These are phyloP conservation scores for Anthoscopus minutus DNA, from an alignment of 2,113 vertebrate genomes.

Conservation along the genomic window DNA sequence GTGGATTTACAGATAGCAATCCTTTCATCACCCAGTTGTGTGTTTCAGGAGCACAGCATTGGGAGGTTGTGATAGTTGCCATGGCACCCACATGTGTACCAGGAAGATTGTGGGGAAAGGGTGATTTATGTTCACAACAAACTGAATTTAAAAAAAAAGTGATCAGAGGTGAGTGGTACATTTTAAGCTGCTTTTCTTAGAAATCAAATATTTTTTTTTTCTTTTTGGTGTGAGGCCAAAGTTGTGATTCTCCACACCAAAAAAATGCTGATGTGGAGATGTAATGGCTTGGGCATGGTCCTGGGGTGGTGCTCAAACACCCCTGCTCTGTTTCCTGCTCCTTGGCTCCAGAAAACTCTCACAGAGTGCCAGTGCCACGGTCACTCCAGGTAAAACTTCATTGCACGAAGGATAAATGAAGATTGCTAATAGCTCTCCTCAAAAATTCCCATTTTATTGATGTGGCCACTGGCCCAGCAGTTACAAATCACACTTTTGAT, in stretches of 20 bases:
- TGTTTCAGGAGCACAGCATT: slow-evolving; percentile 20
- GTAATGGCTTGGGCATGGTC: background rate
- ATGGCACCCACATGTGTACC: slow-evolving; percentile 34
- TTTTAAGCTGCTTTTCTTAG: background rate
- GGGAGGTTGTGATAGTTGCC: slow-evolving; percentile 32
- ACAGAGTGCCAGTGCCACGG: background rate
- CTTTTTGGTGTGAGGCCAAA: background rate
- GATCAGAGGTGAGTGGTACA: background rate
- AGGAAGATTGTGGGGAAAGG: background rate
- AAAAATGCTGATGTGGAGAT: background rate
- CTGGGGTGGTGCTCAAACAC: background rate
- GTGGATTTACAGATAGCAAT: slow-evolving; percentile 22
- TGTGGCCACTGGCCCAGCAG: background rate
- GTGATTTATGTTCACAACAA: slow-evolving; percentile 31
- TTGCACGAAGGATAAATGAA: background rate
- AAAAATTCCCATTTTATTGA: background rate
- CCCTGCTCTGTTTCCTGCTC: background rate
- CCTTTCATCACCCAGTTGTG: slow-evolving; percentile 4
- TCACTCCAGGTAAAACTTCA: background rate
- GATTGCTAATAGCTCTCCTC: background rate
- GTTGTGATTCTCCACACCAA: background rate
- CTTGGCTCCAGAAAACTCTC: background rate
- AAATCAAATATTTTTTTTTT: background rate
- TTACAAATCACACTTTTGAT: background rate
- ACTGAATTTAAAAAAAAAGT: background rate